Base-by-base conservation (phyloP, 2,888 invertebrate species). In the Synergus gifuensis region DNA sequence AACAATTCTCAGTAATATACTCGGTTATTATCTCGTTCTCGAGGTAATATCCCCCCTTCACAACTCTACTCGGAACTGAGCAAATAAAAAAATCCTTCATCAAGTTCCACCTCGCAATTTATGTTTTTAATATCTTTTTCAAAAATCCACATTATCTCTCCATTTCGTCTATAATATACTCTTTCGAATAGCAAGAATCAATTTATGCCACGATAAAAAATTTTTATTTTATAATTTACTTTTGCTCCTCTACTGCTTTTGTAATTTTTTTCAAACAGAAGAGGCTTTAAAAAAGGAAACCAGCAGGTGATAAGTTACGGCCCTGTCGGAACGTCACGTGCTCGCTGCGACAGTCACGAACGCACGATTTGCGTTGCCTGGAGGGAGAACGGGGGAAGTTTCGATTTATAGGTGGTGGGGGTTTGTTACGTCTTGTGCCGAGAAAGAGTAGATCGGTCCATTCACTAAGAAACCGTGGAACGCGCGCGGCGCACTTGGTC, bases 381-480 rank as follows among this genome's bases (percentile, higher is more conserved):
- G 77, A 79, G 80, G 81, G 83, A 78, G 76, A 78, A 76, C 2
- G 36, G 58, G 63, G 58, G 46, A 58, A 66, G 76, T 54, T 76
- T 76, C 73, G 79, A 66, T 54, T 62, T 36, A 46, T 22, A 66
- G 42, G 63, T 62, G 63, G 60, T 78, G 76, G 77, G 69, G 54
- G 46, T 54, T 64, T 67, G 82, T 85, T 88, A 90, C 88, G 89
- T 87, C 82, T 85, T 78, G 81, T 83, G 83, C 85, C 83, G 76
- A 79, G 81, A 83, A 83, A 81, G 82, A 83, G 79, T 84, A 83
- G 84, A 81, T 84, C 84, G 85, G 87, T 89, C 89, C 89, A 90
- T 90, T 90, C 90, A 90, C 90, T 89, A 88, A 87, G 87, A 86
- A 87, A 88, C 87, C 83, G 81, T 80, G 79, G 82, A 80, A 82